Conservation (phyloP, 2,113 vertebrate species). For the Catharus minimus region DNA sequence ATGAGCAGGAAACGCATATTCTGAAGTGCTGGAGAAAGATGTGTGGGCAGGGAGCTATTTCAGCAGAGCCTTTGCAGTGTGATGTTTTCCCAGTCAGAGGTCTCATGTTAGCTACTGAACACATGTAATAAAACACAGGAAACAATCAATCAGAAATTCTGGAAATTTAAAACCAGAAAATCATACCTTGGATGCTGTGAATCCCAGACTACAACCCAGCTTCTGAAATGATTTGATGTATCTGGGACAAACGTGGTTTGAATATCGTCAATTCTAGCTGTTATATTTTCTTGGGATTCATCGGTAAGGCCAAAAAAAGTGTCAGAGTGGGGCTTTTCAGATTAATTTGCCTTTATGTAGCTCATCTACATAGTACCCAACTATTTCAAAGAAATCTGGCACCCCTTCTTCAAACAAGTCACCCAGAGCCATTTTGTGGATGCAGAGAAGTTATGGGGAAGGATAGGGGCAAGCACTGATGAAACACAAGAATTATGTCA, state of each 20-base stretch:
- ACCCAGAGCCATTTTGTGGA: neutral
- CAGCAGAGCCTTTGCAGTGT: neutral
- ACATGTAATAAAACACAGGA: neutral
- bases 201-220: neutral
- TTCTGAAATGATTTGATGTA: neutral
- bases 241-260: neutral
- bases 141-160: neutral
- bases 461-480: neutral
- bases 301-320: neutral
- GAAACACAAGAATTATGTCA: neutral
- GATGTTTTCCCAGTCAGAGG: neutral
- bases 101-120: neutral
- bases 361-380: neutral
- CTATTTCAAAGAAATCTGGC: neutral
- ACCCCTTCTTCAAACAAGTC: neutral
- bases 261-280: neutral
- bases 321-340: neutral
- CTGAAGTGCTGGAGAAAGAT: slow-evolving; percentile 33
- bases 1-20: slow-evolving; percentile 33
- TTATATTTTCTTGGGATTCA: neutral
- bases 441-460: neutral
- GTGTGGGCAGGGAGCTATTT: slow-evolving; percentile 48
- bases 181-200: neutral
- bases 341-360: neutral
- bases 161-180: neutral